phyloP scores from a whole-genome alignment of 2,797 vertebrate genomes.

The Thamnophis elegans region DNA sequence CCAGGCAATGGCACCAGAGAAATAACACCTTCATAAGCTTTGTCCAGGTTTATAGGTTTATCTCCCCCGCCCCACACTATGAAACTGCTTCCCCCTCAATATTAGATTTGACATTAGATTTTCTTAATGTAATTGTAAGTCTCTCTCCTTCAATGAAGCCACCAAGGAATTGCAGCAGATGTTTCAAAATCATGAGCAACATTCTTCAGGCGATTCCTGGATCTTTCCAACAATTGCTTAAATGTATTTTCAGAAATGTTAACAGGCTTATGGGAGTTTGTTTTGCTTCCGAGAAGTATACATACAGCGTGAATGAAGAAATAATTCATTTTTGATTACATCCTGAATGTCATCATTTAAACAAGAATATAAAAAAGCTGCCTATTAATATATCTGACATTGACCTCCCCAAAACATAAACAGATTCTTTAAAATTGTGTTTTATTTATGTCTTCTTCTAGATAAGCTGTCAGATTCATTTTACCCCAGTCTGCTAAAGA shows the following conservation, averaged over 20 bases:
- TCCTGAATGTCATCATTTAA: slow-evolving; percentile 29
- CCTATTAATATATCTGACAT: slow-evolving; percentile 8
- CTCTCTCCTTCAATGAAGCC: background rate
- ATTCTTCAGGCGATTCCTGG: background rate
- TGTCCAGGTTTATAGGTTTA: background rate
- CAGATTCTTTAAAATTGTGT: slow-evolving; percentile 50
- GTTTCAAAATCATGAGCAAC: background rate
- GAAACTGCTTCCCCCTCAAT: slow-evolving; percentile 22
- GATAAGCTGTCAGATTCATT: slow-evolving; percentile 36
- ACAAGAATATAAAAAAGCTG: slow-evolving; percentile 28
- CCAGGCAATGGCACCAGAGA: background rate
- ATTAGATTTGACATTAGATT: background rate
- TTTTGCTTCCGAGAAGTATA: background rate
- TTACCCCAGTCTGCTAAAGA: slow-evolving; percentile 31
- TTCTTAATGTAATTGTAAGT: background rate
- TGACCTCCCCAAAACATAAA: slow-evolving; percentile 46
- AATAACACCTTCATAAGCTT: slow-evolving; percentile 11
- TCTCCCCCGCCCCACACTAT: background rate
- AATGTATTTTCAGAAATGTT: slow-evolving; percentile 2
- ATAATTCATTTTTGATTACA: slow-evolving; percentile 19
- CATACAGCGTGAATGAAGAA: slow-evolving; percentile 2
- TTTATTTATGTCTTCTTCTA: slow-evolving; percentile 36
- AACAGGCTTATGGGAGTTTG: background rate
- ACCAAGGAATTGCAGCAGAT: background rate
- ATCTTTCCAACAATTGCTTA: background rate